Evolutionary conservation across 2,113 vertebrate species (phyloP), one percentile per base, ranked within the genome.

Genomic region (Diphyllodes magnificus): DNA sequence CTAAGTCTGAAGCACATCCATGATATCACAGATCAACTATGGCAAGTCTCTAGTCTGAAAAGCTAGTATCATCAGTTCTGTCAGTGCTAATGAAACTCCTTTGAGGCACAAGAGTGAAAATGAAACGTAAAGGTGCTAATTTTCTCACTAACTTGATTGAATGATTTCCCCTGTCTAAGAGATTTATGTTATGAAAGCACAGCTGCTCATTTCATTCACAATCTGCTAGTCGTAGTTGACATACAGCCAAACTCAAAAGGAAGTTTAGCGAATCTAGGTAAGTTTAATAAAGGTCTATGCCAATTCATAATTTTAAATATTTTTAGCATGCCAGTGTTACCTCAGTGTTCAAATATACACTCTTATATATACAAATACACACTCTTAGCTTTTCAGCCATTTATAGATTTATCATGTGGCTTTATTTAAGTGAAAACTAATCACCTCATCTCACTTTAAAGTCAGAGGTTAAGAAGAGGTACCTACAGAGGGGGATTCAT

Each of bases 111-210:
- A 69, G 59, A 84, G 51, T 66, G 40, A 91, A 93, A 93, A 94
- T 68, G 47, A 89, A 96, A 94, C 0, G 7, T 78, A 93, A 97
- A 95, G 81, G 92, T 88, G 90, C 44, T 93, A 87, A 90, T 95
- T 97, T 95, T 94, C 77, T 80, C 64, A 75, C 90, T 92, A 96
- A 65, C 60, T 91, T 94, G 86, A 96, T 80, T 82, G 77, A 96
- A 70, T 80, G 45, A 76, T 88, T 96, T 94, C 53, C 57, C 40
- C 50, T 80, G 81, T 78, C 89, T 71, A 82, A 92, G 93, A 96
- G 81, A 93, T 92, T 95, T 93, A 87, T 77, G 63, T 68, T 94
- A 75, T 73, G 60, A 94, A 95, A 73, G 51, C 80, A 82, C 77
- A 95, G 83, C 71, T 95, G 84, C 39, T 92, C 71, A 88, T 90